Evolutionary conservation across 1,140 invertebrate species (phyloP).

Genomic region (Cephus cinctus): DNA sequence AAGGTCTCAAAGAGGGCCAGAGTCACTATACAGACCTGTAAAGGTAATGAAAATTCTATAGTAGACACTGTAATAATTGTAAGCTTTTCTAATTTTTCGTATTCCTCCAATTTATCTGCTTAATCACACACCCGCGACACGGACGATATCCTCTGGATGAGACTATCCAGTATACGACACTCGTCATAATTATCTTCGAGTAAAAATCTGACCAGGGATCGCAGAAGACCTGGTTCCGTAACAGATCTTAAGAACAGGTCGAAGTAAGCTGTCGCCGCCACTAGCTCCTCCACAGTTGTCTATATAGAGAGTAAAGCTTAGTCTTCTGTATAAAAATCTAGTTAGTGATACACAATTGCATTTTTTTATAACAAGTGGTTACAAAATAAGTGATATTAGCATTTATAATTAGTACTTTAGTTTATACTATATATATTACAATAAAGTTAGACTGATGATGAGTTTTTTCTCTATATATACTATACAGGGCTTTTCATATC

Average conservation of each 20-base stretch:
- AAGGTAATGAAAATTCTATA: slow-evolving; percentile 35
- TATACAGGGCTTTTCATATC: no score
- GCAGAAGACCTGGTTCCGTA: slow-evolving; percentile 79
- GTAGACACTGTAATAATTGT: slow-evolving; percentile 8
- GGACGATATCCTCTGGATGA: slow-evolving; percentile 73
- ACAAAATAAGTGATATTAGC: no score
- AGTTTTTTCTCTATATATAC: no score
- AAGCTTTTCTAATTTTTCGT: slow-evolving; percentile 4
- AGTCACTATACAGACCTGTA: slow-evolving; percentile 85
- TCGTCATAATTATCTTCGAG: slow-evolving; percentile 84
- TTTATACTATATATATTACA: no score
- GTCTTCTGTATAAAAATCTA: no score
- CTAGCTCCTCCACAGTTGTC: slow-evolving; percentile 81
- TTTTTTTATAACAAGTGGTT: no score
- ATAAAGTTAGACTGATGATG: no score
- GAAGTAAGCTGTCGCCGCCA: slow-evolving; percentile 88
- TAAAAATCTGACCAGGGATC: slow-evolving; percentile 82
- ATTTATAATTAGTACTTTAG: no score
- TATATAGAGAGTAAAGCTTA: slow-evolving; percentile 62
- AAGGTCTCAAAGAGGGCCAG: slow-evolving; percentile 88
- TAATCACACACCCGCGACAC: slow-evolving; percentile 68
- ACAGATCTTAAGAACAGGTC: slow-evolving; percentile 86
- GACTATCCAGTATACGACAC: slow-evolving; percentile 71
- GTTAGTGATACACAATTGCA: no score
- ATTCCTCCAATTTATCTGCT: slow-evolving; percentile 4